Percentiles rank a stretch among this genome's conserved stretches.
These are phyloP conservation scores for Kryptopterus vitreolus DNA, from an alignment of 2,797 vertebrate genomes.

Conservation along the genomic window DNA sequence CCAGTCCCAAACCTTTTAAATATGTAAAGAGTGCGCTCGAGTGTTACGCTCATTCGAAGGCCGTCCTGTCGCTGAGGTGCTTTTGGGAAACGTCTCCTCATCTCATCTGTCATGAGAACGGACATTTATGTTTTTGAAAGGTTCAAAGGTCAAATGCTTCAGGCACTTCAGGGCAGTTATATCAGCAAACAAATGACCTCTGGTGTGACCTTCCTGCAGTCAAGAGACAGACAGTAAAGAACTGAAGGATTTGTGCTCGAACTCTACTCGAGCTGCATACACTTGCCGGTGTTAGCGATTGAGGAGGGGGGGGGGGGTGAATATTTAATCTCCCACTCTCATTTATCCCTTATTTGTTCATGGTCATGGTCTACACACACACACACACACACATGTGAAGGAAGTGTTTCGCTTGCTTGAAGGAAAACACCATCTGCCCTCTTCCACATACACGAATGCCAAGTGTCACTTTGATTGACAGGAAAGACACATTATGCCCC, in stretches of 20 bases:
- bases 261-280: not conserved
- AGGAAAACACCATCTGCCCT: no score
- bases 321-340: no score
- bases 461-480: no score
- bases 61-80: not conserved
- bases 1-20: not conserved
- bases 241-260: not conserved
- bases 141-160: conserved; percentile 20
- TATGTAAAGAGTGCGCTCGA: not conserved
- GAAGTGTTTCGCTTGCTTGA: no score
- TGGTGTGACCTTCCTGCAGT: conserved; percentile 8
- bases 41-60: not conserved
- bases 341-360: no score
- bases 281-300: not conserved
- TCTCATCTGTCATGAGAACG: conserved; percentile 15
- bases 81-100: not conserved
- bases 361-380: no score
- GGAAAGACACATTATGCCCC: no score
- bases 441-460: no score
- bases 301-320: no score
- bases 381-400: no score
- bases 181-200: conserved; percentile 9
- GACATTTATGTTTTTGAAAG: not conserved
- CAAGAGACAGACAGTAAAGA: not conserved
- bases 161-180: conserved; percentile 25